Percentiles rank a stretch among this genome's conserved stretches.
Conservation (phyloP, 2,797 vertebrate species). For the Gallinago nigripennis region DNA sequence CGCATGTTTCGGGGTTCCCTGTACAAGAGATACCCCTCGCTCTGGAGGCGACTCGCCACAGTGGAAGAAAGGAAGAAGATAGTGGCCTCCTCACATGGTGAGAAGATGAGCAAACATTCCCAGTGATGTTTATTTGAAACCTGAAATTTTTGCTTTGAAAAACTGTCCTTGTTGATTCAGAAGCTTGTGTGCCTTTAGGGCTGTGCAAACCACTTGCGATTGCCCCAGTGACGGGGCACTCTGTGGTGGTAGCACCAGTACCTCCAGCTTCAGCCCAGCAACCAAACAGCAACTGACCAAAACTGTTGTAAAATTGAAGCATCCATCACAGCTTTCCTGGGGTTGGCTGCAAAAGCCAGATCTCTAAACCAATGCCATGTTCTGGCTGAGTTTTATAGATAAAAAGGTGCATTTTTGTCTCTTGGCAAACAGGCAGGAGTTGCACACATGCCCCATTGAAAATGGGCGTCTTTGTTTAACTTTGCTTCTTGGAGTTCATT, state of each 20-base stretch:
- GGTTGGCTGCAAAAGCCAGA: not conserved
- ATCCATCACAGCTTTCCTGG: not conserved
- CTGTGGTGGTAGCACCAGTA: not conserved
- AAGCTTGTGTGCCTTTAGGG: not conserved
- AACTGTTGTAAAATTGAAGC: not conserved
- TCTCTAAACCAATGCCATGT: not conserved
- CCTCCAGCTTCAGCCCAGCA: not conserved
- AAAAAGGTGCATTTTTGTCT: not conserved
- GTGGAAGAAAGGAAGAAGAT: constrained; percentile 98
- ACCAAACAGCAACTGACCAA: not conserved
- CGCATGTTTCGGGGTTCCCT: constrained; percentile 98
- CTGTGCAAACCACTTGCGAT: not conserved
- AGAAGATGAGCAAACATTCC: constrained; percentile 65
- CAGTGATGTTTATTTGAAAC: not conserved
- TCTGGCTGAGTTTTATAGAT: not conserved
- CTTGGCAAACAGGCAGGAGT: not conserved
- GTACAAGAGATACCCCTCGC: constrained; percentile 95
- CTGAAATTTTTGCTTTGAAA: not conserved
- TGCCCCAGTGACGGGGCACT: not conserved
- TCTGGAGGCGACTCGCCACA: constrained; percentile 95
- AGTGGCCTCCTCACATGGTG: constrained; percentile 96
- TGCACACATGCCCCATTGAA: not conserved
- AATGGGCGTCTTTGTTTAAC: not conserved
- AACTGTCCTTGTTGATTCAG: not conserved
- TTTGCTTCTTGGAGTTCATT: not conserved